Base-by-base conservation (phyloP, 2,113 vertebrate species). In the Gobio gobio region DNA sequence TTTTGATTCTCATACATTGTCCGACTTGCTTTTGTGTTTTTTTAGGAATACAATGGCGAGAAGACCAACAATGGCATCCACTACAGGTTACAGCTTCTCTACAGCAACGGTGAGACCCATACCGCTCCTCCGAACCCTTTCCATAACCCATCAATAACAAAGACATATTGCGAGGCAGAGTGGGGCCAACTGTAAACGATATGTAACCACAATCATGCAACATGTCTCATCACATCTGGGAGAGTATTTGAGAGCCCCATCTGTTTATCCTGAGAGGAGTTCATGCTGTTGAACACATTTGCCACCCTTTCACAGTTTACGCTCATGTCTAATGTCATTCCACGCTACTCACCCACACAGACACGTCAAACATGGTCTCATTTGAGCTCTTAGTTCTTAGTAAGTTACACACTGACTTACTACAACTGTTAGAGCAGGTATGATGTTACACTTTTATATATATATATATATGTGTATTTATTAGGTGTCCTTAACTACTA, bases 31-130 rank as follows among this genome's bases (percentile, higher is more conserved):
- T 43, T 29, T 47, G 24, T 70, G 3, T n/a, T 83, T 18, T 90
- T 63, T 58, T 86, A 95, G 95, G 95, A 96, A 83, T 95, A 95
- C 85, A 95, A 95, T 0, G 95, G 96, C 0, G 97, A 98, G 87
- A 98, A 97, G 89, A 98, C 97, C 51, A 98, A 98, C 94, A 99
- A 98, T 0, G 97, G 97, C 1, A 97, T 98, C 90, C 97, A 99
- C 89, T 99, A 98, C 93, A 94, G 97, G 70, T 93, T 99, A 24
- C 96, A 98, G 89, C 95, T 98, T 26, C 97, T 98, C 47, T 98
- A 98, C 92, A 98, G 97, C 89, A 99, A 97, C 1, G 97, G 97
- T 98, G 91, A 94, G 96, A 49, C 33, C 66, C 54, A 45, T 14
- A 0, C 43, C 51, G 20, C 26, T 74, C 43, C 64, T 51, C 20